A percentile compares a stretch with the other conserved stretches of the same genome.
Conservation (phyloP, 2,888 invertebrate species). For the Dexiosoma caninum region DNA sequence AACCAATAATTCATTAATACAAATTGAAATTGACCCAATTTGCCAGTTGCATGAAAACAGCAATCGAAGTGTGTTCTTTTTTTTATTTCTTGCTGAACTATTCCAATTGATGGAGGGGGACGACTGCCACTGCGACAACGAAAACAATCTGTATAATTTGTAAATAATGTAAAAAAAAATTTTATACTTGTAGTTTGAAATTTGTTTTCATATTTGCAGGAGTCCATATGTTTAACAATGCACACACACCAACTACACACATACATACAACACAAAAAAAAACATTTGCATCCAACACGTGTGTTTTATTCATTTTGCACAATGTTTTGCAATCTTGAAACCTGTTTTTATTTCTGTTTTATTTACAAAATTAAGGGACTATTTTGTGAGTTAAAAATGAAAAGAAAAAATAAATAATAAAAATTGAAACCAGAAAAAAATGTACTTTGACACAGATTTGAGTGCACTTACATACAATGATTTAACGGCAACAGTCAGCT, state of each 20-base stretch:
- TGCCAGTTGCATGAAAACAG: slow-evolving; percentile 54
- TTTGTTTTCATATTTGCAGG: slow-evolving; percentile 53
- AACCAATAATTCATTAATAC: slow-evolving; percentile 63
- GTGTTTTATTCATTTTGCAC: slow-evolving; percentile 38
- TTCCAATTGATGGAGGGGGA: not conserved
- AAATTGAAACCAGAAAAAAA: slow-evolving; percentile 22
- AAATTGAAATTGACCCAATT: slow-evolving; percentile 64
- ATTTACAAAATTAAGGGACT: slow-evolving; percentile 32
- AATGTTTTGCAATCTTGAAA: slow-evolving; percentile 50
- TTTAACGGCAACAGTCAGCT: slow-evolving; percentile 20
- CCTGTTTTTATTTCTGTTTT: slow-evolving; percentile 32
- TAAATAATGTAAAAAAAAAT: slow-evolving; percentile 29
- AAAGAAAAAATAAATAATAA: not conserved
- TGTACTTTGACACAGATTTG: slow-evolving; percentile 55
- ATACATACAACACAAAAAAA: slow-evolving; percentile 5
- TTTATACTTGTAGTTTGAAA: slow-evolving; percentile 31
- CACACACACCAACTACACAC: slow-evolving; percentile 2
- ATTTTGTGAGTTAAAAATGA: slow-evolving; percentile 17
- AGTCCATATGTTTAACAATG: slow-evolving; percentile 42
- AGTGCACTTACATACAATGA: not conserved
- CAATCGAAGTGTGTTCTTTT: slow-evolving; percentile 1
- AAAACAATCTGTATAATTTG: slow-evolving; percentile 12
- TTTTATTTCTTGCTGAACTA: not conserved
- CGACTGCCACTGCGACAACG: no score
- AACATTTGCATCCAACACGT: slow-evolving; percentile 61